Base-by-base conservation (phyloP, 2,797 vertebrate genomes). In the Huso huso region DNA sequence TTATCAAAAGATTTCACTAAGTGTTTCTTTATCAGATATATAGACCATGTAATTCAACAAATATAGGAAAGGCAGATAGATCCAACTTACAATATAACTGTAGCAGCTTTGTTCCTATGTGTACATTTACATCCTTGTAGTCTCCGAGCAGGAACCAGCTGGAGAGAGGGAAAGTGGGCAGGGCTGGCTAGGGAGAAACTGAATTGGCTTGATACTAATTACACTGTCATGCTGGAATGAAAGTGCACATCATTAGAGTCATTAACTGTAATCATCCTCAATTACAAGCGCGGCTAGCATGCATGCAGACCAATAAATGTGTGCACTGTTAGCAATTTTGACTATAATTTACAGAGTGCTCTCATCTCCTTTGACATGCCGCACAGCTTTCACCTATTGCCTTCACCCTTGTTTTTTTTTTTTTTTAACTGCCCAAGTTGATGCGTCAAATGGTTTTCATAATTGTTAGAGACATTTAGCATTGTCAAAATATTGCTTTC, bases 181-280 rank as follows among this genome's bases (percentile, higher is more conserved):
- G 84, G 82, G 77, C 77, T 77, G 87, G 88, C 88, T 84, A 80
- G 88, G 83, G 85, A 90, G 85, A 83, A 78, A 71, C 80, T 83
- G 86, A 92, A 89, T 88, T 87, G 72, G 79, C 86, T 86, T 91
- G 84, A 89, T 91, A 88, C 79, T 92, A 91, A 93, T 91, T 90
- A 81, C 80, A 80, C 80, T 83, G 86, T 87, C 90, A 89, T 89
- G 83, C 86, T 89, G 84, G 72, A 84, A 84, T 84, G 85, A 86
- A 90, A 91, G 83, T 81, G 78, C 76, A 78, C 85, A 89, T 92
- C 91, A 90, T 89, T 88, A 86, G 78, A 86, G 81, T 87, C 88
- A 92, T 93, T 93, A 92, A 84, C 82, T 83, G 81, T 87, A 93
- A 94, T 94, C 87, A 92, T 81, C 78, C 78, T 76, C 83, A 82